These are phyloP conservation scores for Copidosoma aretas DNA, from an alignment of 2,888 invertebrate species.

Conservation along the genomic window DNA sequence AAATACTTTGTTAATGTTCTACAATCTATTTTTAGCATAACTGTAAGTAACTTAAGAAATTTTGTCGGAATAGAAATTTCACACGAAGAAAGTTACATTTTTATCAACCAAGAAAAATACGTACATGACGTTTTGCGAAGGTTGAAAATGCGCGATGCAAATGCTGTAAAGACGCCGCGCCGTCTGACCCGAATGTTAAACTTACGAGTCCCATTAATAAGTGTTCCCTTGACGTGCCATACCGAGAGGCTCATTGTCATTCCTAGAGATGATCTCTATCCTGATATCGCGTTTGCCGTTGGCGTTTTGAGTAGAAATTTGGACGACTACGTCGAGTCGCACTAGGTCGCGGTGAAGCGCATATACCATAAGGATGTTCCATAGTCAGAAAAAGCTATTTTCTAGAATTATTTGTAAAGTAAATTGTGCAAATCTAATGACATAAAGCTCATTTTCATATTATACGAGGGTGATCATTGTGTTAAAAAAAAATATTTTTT, in stretches of 20 bases:
- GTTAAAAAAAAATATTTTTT: too few species aligned
- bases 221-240: neutral
- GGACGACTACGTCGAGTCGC: neutral
- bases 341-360: neutral
- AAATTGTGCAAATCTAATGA: too few species aligned
- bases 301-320: neutral
- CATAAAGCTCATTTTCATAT: too few species aligned
- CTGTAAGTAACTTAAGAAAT: neutral
- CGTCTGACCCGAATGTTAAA: slow-evolving; percentile 3
- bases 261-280: slow-evolving; percentile 3
- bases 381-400: too few species aligned
- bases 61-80: slow-evolving; percentile 26
- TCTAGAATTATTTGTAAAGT: too few species aligned
- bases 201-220: neutral
- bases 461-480: too few species aligned
- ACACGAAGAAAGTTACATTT: slow-evolving; percentile 1
- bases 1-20: slow-evolving; percentile 8
- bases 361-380: too few species aligned
- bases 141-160: slow-evolving; percentile 19
- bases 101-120: slow-evolving; percentile 15
- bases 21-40: slow-evolving; percentile 19
- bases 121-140: slow-evolving; percentile 21
- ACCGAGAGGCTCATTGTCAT: slow-evolving; percentile 2
- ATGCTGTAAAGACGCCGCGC: neutral
- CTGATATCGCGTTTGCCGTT: slow-evolving; percentile 13